Evolutionary conservation across 2,797 vertebrate genomes (phyloP), one percentile per base, ranked within the genome.

Genomic region (Simalia tracyae): DNA sequence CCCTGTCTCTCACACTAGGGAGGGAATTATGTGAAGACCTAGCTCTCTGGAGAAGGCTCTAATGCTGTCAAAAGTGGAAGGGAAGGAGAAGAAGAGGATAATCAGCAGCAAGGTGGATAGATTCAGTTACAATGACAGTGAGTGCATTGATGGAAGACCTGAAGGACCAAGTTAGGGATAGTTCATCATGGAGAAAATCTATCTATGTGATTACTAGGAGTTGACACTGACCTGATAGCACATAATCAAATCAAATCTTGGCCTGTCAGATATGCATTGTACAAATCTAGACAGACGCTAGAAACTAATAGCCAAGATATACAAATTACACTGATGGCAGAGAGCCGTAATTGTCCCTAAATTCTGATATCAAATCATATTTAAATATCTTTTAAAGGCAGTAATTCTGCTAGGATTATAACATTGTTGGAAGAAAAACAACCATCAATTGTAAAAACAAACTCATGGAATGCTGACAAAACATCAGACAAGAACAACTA

Each of bases 381-480:
- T 60, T 87, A 72, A 87, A 72, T n/a, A 91, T 50, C 36, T 36
- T 88, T 46, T 9, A 72, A 92, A 90, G 31, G 64, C 91, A 93
- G 56, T 59, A 31, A n/a, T 9, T 50, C 36, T 54, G 28, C 64
- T 89, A 91, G n/a, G 5, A 2, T 6, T 14, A 24, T 61, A 88
- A 36, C 7, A 46, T n/a, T 66, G 91, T n/a, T 24, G 72, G n/a
- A 46, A 95, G 88, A 89, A 1, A 84, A 84, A 81, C 10, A 88
- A 0, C 10, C 4, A 2, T 12, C 84, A 57, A 22, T 26, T 87
- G 2, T 57, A 87, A 57, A 56, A 19, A 64, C 60, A 24, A 60
- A 54, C 88, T 72, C 84, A 17, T 87, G 72, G 90, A 12, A 4
- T 7, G 46, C 31, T 54, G 1, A 0, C 86, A 3, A 84, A 26